phyloP scores from a whole-genome alignment of 2,113 vertebrate genomes.

The Hipposideros armiger region DNA sequence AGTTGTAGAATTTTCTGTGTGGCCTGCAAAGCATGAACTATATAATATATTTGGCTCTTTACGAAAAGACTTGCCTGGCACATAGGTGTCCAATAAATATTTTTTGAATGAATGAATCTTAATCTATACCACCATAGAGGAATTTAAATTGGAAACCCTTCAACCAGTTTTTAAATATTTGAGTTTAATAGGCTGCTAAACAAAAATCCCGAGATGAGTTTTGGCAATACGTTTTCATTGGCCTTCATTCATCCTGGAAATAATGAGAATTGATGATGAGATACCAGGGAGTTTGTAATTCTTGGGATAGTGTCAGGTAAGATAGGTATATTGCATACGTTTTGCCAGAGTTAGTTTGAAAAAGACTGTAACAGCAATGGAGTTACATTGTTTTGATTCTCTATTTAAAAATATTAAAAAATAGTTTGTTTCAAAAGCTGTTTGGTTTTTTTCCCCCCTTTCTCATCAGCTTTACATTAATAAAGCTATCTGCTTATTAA shows the following conservation, averaged over 20 bases:
- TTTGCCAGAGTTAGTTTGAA: slow-evolving; percentile 56
- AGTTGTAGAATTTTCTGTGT: slow-evolving; percentile 50
- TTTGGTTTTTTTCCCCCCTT: not conserved
- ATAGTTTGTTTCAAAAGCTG: slow-evolving; percentile 34
- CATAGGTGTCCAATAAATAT: slow-evolving; percentile 37
- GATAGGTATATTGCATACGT: not conserved
- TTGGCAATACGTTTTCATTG: slow-evolving; percentile 47
- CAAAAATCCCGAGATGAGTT: slow-evolving; percentile 31
- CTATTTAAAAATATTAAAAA: not conserved
- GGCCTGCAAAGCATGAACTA: slow-evolving; percentile 51
- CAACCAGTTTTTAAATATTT: slow-evolving; percentile 60
- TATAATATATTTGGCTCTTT: slow-evolving; percentile 5
- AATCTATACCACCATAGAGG: slow-evolving; percentile 4
- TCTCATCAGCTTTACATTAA: not conserved
- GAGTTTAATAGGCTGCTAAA: slow-evolving; percentile 54
- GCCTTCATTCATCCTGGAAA: not conserved
- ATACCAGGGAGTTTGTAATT: slow-evolving; percentile 36
- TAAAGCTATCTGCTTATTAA: slow-evolving; percentile 16
- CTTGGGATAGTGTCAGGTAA: slow-evolving; percentile 46
- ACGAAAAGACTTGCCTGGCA: slow-evolving; percentile 49
- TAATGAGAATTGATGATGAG: slow-evolving; percentile 42
- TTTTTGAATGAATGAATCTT: slow-evolving; percentile 70
- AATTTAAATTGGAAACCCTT: slow-evolving; percentile 59
- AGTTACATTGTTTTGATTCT: not conserved
- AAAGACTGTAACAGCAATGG: not conserved